Evolutionary conservation across 2,113 vertebrate genomes (phyloP).

Genomic region (Nerophis ophidion): DNA sequence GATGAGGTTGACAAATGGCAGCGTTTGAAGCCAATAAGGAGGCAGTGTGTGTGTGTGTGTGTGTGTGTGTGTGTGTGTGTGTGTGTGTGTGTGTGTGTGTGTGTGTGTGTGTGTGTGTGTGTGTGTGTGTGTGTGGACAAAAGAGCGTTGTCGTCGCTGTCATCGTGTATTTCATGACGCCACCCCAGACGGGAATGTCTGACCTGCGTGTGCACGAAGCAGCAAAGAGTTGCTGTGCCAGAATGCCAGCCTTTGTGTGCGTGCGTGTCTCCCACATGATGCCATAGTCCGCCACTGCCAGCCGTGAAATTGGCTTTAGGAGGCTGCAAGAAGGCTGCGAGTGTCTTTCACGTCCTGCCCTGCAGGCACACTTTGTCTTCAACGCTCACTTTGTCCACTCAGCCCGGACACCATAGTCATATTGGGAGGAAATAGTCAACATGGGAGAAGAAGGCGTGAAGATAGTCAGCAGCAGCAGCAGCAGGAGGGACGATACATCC

Average conservation of each 20-base stretch:
- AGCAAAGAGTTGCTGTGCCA: slow-evolving; percentile 22
- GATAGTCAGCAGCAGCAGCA: no score
- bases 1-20: no score
- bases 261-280: background rate
- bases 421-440: no score
- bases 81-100: no score
- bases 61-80: no score
- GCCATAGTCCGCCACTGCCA: background rate
- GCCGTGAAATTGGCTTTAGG: background rate
- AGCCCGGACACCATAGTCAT: no score
- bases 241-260: slow-evolving; percentile 58
- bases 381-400: slow-evolving; percentile 18
- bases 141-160: slow-evolving; percentile 20
- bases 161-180: slow-evolving; percentile 39
- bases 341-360: slow-evolving; percentile 11
- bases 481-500: no score
- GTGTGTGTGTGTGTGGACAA: background rate
- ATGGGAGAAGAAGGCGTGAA: slow-evolving; percentile 1
- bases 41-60: background rate
- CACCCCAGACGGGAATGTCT: slow-evolving; percentile 38
- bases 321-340: slow-evolving; percentile 8
- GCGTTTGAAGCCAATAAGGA: background rate
- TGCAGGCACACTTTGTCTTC: background rate
- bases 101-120: no score
- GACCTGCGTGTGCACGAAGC: slow-evolving; percentile 47